These are phyloP conservation scores for Tinamus major DNA, from an alignment of 2,797 vertebrate genomes.

Conservation along the genomic window DNA sequence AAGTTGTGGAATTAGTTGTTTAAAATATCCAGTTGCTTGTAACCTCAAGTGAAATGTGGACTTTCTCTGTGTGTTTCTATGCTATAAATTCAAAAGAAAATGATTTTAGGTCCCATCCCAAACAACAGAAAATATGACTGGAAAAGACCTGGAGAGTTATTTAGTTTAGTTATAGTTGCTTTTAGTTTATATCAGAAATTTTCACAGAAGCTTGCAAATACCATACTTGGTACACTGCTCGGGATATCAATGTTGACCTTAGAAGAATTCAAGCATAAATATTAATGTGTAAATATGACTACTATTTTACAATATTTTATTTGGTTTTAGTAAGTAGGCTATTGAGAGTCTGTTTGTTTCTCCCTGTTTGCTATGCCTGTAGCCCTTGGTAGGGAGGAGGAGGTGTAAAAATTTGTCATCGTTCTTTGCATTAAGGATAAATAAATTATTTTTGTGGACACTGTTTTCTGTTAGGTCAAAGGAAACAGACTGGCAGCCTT, in stretches of 20 bases:
- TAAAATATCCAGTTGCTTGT: background rate
- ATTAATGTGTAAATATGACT: background rate
- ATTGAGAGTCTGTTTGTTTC: background rate
- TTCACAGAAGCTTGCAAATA: background rate
- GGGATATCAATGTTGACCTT: background rate
- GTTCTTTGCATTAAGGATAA: background rate
- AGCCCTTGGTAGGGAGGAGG: background rate
- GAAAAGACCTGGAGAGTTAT: background rate
- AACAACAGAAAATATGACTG: background rate
- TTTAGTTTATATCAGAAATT: background rate
- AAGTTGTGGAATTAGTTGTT: background rate
- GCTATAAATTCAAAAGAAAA: background rate
- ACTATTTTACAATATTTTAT: background rate
- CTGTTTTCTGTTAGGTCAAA: slow-evolving; percentile 84
- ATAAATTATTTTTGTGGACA: background rate
- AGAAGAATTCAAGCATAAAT: background rate
- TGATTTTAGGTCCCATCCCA: background rate
- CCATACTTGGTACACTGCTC: background rate
- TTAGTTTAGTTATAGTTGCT: background rate
- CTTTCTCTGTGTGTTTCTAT: background rate
- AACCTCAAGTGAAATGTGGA: background rate
- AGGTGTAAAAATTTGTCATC: background rate
- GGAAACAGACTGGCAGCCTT: slow-evolving; percentile 99
- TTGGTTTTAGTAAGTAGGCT: background rate
- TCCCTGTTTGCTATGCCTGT: background rate